Percentiles rank a stretch among this genome's conserved stretches.
phyloP scores from a whole-genome alignment of 2,797 vertebrate species.

The Pampus argenteus region DNA sequence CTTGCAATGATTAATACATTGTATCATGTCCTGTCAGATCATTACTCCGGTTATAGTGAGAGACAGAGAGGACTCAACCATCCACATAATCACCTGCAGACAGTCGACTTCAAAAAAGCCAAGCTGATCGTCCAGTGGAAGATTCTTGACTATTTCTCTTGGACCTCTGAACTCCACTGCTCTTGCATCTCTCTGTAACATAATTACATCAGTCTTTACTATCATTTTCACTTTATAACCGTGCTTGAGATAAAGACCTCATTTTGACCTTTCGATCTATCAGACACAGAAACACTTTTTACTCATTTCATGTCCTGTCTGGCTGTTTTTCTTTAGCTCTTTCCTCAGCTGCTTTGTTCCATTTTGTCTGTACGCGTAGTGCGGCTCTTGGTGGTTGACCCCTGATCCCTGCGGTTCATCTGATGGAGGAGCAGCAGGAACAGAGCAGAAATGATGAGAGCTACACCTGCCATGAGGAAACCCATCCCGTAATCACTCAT shows the following conservation, averaged over 20 bases:
- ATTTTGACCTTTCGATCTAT: background rate
- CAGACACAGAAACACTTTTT: background rate
- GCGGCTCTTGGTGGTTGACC: background rate
- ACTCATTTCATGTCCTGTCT: slow-evolving; percentile 11
- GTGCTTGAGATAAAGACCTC: background rate
- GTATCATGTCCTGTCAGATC: background rate
- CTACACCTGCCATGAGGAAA: slow-evolving; percentile 75
- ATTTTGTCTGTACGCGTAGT: background rate
- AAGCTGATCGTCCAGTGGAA: background rate
- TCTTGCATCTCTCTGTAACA: background rate
- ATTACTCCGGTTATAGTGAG: background rate
- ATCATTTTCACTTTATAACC: background rate
- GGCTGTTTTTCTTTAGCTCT: slow-evolving; percentile 20
- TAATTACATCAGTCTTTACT: background rate
- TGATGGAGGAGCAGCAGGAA: slow-evolving; percentile 77
- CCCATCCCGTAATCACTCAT: slow-evolving; percentile 72
- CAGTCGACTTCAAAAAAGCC: background rate
- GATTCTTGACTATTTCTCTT: background rate
- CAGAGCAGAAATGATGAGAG: slow-evolving; percentile 70
- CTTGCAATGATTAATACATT: background rate
- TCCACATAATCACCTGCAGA: background rate
- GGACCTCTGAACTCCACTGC: background rate
- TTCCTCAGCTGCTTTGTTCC: background rate
- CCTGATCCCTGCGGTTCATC: slow-evolving; percentile 56
- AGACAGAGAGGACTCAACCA: background rate